Evolutionary conservation across 2,888 invertebrate genomes (phyloP), one percentile per base, ranked within the genome.

Genomic region (Chironomus riparius): DNA sequence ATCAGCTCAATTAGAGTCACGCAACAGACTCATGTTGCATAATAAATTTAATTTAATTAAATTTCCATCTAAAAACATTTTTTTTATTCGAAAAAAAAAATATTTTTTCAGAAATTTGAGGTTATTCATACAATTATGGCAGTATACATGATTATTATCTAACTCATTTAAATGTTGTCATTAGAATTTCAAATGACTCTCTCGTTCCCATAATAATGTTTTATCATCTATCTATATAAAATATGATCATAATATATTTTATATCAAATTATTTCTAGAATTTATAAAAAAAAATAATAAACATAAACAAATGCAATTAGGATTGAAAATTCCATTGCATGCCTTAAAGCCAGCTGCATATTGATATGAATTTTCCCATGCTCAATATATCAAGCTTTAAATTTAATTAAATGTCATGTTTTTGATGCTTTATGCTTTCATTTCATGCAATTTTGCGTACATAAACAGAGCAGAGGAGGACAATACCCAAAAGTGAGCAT

Each of bases 331-430:
- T 56, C 18, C 15, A 50, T 56, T 18, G 4, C 56, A 56, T 56
- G 18, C 56, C 56, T 56, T 56, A 56, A 47, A 71, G 22, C 47
- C 10, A 21, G 4, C 4, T 50, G 47, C 15, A 22, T 71, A 21
- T 71, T 71, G 18, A 21, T 21, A 70, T 70, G 13, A 48, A 65
- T 24, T 65, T 21, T 70, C 47, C 22, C 22, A 70, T 21, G 47
- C 22, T 71, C 61, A 28, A 24, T 65, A 65, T 65, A 24, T 24
- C 21, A 15, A 21, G 48, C 61, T 61, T 61, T 71, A 56, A 71
- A 71, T 56, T 71, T 71, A 71, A 71, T 71, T 71, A 71, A 71
- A 71, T 48, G 24, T 50, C 71, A 71, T 71, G 50, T 71, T 71
- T 65, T 65, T 65, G 65, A 65, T 65, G 65, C 65, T 65, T 65